phyloP scores from a whole-genome alignment of 2,888 invertebrate species.

The Serrognathus titanus region DNA sequence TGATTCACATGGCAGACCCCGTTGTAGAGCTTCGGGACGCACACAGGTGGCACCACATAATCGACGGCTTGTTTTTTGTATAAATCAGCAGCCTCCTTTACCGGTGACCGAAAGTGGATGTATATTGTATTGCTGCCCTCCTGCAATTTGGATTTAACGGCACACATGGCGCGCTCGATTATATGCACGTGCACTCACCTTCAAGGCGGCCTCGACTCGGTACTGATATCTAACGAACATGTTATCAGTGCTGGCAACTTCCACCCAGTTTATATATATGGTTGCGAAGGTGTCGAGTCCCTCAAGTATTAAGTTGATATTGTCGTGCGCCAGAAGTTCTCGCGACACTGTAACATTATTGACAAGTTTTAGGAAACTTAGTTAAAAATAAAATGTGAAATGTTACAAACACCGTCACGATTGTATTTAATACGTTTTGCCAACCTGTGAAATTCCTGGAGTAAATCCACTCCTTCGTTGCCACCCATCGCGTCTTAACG shows the following conservation, averaged over 20 bases:
- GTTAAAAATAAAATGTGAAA: too few relatives aligned
- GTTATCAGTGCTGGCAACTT: constrained; percentile 67
- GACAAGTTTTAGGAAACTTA: too few relatives aligned
- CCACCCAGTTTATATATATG: constrained; percentile 67
- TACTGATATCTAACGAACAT: constrained; percentile 82
- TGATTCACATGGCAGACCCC: constrained; percentile 94
- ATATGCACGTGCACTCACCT: constrained; percentile 45
- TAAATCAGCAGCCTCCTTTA: constrained; percentile 32
- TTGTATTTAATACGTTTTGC: too few relatives aligned
- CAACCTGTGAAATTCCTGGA: constrained; percentile 62
- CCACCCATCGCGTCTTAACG: constrained; percentile 76
- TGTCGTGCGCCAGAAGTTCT: constrained; percentile 38
- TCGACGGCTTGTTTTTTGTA: constrained; percentile 34
- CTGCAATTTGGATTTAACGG: constrained; percentile 22
- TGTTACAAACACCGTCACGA: too few relatives aligned
- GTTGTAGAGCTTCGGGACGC: constrained; percentile 69
- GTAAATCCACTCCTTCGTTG: constrained; percentile 77
- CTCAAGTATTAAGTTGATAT: constrained; percentile 65
- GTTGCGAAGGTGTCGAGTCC: constrained; percentile 83
- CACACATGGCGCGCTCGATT: too few relatives aligned
- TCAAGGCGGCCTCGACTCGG: constrained; percentile 60
- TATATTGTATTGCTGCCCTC: constrained; percentile 40
- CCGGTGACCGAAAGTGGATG: constrained; percentile 45
- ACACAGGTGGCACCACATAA: constrained; percentile 68
- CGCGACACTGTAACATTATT: constrained; percentile 40